Base-by-base conservation (phyloP, 2,113 vertebrate genomes). In the Amphilophus citrinellus region DNA sequence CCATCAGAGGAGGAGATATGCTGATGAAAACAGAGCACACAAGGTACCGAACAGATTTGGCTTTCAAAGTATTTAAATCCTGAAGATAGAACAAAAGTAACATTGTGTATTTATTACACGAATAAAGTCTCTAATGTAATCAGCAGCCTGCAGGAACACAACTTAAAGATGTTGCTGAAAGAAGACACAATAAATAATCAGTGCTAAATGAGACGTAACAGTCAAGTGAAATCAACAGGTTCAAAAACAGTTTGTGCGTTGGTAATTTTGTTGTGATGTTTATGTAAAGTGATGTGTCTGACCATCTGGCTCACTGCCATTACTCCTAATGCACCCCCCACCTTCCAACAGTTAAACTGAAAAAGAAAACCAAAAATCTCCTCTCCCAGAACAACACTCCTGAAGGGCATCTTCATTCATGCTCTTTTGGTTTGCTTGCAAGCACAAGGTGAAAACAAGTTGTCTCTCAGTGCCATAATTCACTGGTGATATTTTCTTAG, bases 181-280 rank as follows among this genome's bases (percentile, higher is more conserved):
- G 9, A 62, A 76, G 2, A 57, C 7, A 37, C 37, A 88, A 81
- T 80, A 87, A 88, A 87, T 87, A 79, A 50, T 75, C 76, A 75
- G 39, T 59, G 59, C 76, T 57, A 37, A 30, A 65, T 18, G 17
- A 53, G 50, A 76, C 50, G 58, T 66, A 86, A 80, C 79, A 81
- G 76, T 75, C 24, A 22, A 77, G 10, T n/a, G 20, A 44, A 76
- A 42, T 60, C 65, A 4, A 24, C 66, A 24, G 58, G 60, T 56
- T 58, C 58, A 14, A 56, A 53, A 10, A 8, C 3, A 80, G 68
- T 37, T 82, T 82, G 61, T 86, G 84, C 30, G 24, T 18, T 78
- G 50, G 59, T 2, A 57, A 44, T 14, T 75, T 66, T 53, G 4
- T 37, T 37, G 3, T 50, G 13, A 35, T 53, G 10, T 8, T 32